Conservation (phyloP, 2,113 vertebrate species). For the Theropithecus gelada region DNA sequence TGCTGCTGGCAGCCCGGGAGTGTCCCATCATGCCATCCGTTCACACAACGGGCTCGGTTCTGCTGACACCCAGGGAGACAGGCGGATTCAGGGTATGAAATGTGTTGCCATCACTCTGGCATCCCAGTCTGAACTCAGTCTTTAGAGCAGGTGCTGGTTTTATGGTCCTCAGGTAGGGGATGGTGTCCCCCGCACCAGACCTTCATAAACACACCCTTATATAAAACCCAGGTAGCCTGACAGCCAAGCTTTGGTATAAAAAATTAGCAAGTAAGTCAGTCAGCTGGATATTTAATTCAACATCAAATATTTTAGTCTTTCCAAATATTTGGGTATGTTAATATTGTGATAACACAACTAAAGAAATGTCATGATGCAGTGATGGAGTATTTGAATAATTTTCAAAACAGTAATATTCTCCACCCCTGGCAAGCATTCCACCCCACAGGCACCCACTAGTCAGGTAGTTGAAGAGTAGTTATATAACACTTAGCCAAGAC, state of each 20-base stretch:
- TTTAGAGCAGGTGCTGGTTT: not conserved
- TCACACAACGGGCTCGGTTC: slow-evolving; percentile 20
- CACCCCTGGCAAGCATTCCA: not conserved
- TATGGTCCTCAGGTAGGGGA: not conserved
- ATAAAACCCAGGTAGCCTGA: not conserved
- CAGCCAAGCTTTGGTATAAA: not conserved
- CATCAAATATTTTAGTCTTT: slow-evolving; percentile 33
- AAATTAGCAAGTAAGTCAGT: not conserved
- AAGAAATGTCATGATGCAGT: not conserved
- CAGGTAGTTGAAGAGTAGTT: not conserved
- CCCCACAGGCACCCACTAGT: accelerated
- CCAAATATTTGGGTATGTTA: slow-evolving; percentile 55
- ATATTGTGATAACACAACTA: slow-evolving; percentile 12
- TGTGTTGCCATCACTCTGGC: not conserved
- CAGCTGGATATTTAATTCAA: slow-evolving; percentile 39
- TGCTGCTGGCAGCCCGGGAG: slow-evolving; percentile 40
- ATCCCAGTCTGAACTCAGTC: not conserved
- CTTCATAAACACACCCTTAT: not conserved
- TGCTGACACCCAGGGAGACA: slow-evolving; percentile 24
- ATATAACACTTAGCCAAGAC: not conserved
- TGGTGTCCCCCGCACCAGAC: not conserved
- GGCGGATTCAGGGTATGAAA: not conserved
- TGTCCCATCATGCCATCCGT: not conserved
- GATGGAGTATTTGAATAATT: not conserved
- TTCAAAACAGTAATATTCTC: not conserved